Evolutionary conservation across 2,113 vertebrate genomes (phyloP).

Genomic region (Dicrurus megarhynchus): DNA sequence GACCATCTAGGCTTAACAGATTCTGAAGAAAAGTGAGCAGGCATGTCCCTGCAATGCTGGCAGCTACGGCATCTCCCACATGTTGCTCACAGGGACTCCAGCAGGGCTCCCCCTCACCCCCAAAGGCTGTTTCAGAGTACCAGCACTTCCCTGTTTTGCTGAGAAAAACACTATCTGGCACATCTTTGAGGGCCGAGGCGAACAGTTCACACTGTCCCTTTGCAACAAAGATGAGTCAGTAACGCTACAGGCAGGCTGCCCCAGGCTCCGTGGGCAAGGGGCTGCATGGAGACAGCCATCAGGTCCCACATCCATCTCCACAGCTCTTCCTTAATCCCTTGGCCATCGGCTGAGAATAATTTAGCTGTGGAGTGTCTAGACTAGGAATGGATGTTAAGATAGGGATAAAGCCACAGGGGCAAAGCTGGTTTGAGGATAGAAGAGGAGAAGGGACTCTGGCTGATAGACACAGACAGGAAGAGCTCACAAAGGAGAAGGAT

Average conservation of each 20-base stretch:
- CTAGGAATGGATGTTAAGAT: not conserved
- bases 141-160: not conserved
- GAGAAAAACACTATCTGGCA: not conserved
- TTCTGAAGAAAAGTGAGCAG: not conserved
- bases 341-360: not conserved
- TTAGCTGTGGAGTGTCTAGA: not conserved
- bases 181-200: fast-evolving
- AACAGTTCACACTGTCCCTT: not conserved
- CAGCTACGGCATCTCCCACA: not conserved
- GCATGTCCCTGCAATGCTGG: not conserved
- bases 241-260: not conserved
- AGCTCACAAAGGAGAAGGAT: not conserved
- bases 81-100: not conserved
- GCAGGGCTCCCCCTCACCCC: fast-evolving
- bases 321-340: not conserved
- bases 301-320: not conserved
- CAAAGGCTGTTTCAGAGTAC: not conserved
- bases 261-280: not conserved
- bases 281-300: not conserved
- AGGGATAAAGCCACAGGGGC: not conserved
- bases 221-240: not conserved
- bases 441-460: not conserved
- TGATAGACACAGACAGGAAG: not conserved
- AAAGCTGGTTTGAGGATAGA: not conserved
- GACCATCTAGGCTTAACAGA: not conserved